Base-by-base conservation (phyloP, 2,797 vertebrate genomes). In the Pipistrellus pipistrellus region DNA sequence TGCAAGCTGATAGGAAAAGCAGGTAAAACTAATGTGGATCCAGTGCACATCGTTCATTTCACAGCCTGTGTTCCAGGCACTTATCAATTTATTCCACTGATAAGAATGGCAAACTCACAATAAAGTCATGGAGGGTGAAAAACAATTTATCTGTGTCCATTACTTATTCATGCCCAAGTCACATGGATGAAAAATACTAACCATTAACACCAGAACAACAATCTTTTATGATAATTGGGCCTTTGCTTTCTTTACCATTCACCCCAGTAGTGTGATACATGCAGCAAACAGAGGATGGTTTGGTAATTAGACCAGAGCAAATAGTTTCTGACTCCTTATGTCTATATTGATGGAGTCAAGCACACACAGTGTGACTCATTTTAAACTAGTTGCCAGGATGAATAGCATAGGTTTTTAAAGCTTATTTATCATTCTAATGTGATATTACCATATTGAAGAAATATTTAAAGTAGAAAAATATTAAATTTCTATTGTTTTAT, bases 111-210 rank as follows among this genome's bases (percentile, higher is more conserved):
- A 77, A 38, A 80, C 46, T 68, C 71, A 68, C 73, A 91, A 95
- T 66, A 97, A 59, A 97, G 87, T 94, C 95, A 80, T 0, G 3
- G 90, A 48, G 55, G 97, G 85, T 32, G 13, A 88, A 96, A 97
- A 83, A 72, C 95, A 92, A 62, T 96, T 88, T 46, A 71, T 97
- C 91, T 93, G 57, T 23, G 66, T 95, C 88, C 93, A 94, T 57
- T 97, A 97, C 96, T 97, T 97, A 97, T 97, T 98, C 92, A 95
- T 94, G 94, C 12, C 84, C 35, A 92, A 97, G 91, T 38, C 71
- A 68, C 0, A 0, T 0, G 35, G 48, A 91, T 96, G 89, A 98
- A 97, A 98, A 97, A 97, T 91, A 88, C 20, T 59, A 12, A 73
- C 83, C 4, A 51, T 85, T 83, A 96, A 75, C 30, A 94, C 69